Evolutionary conservation across 2,797 vertebrate genomes (phyloP), one percentile per base, ranked within the genome.

Genomic region (Selene dorsalis): DNA sequence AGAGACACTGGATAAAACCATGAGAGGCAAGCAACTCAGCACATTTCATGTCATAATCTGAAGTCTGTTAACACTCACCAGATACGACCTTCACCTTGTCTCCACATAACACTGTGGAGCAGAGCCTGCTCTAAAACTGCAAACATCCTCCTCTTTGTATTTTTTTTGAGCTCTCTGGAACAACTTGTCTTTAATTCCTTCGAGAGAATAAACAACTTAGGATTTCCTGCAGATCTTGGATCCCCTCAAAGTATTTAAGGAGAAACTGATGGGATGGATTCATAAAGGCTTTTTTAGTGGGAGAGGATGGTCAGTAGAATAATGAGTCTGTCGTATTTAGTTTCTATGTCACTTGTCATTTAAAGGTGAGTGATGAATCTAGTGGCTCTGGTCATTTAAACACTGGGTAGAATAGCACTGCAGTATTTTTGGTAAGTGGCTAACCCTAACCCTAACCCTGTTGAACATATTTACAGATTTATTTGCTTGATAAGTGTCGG

Each of bases 21-120:
- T 1, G 7, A 69, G 24, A 77, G 47, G 28, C 30, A 64, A 63
- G 62, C 56, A 52, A 20, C 39, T 84, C 61, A 60, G 58, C 65
- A 50, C 56, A 75, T 85, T 79, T 82, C 17, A 35, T 80, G 52
- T 74, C 66, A 67, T 9, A 62, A 80, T 78, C 67, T 55, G 18
- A 67, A 50, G 53, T 55, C 75, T 74, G 60, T 72, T 61, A 85
- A 77, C 24, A 2, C 70, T 84, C 79, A 80, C 43, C 61, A 78
- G 68, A 71, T 71, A 60, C 73, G 88, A 88, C 84, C 84, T 84
- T 87, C 68, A 77, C 64, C 73, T 75, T 59, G 45, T 74, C 69
- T 87, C 74, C 48, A 62, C 70, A 73, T 52, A 73, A 79, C 73
- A 55, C 76, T 56, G 79, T 59, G 76, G 64, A 61, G 71, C 83